Evolutionary conservation across 2,113 vertebrate species (phyloP).

Genomic region (Perca schrenkii): DNA sequence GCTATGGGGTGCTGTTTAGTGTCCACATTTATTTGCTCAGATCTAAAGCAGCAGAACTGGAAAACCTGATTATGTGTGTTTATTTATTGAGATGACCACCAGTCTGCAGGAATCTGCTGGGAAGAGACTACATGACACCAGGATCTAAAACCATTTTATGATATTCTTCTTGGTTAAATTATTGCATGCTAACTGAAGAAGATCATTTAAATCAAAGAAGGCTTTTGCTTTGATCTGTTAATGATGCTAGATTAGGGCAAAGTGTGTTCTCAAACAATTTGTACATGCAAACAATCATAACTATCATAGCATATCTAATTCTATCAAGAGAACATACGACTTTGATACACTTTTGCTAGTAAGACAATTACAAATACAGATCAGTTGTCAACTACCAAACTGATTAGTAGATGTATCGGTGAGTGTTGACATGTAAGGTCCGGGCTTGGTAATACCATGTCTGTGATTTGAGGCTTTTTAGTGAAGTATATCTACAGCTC

Average conservation of each 20-base stretch:
- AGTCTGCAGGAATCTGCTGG: slow-evolving; percentile 26
- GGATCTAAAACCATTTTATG: slow-evolving; percentile 39
- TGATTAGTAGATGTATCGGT: no score
- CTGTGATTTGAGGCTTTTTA: no score
- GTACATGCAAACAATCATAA: background rate
- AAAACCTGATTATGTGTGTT: slow-evolving; percentile 63
- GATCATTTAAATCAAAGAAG: slow-evolving; percentile 12
- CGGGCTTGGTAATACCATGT: no score
- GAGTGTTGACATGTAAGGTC: no score
- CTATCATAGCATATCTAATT: no score
- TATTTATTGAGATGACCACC: slow-evolving; percentile 43
- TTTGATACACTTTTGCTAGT: no score
- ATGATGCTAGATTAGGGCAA: slow-evolving; percentile 8
- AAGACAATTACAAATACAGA: no score
- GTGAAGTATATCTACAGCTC: no score
- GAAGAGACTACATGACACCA: slow-evolving; percentile 27
- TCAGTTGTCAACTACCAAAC: no score
- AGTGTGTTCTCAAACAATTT: background rate
- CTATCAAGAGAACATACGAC: no score
- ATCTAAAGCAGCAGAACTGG: slow-evolving; percentile 36
- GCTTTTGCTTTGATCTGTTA: slow-evolving; percentile 30
- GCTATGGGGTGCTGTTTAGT: slow-evolving; percentile 33
- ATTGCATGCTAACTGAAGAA: slow-evolving; percentile 24
- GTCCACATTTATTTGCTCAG: slow-evolving; percentile 28
- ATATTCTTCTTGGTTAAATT: slow-evolving; percentile 3